Conservation (phyloP, 2,797 vertebrate genomes). For the Euphonia xanthogaster region DNA sequence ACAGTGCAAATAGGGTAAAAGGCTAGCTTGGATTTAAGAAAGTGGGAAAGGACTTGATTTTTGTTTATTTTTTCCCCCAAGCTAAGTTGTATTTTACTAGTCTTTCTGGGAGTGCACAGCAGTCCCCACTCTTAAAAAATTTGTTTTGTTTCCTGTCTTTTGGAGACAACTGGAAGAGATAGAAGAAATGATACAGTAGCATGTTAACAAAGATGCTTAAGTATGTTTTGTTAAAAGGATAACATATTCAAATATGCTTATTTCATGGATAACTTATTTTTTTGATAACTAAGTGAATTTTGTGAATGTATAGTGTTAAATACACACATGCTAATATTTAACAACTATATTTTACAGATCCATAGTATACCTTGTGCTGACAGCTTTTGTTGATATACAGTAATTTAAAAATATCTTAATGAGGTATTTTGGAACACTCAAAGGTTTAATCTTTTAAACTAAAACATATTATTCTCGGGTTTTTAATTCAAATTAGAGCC, state of each 20-base stretch:
- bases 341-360: not conserved
- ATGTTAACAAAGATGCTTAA: not conserved
- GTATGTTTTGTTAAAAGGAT: not conserved
- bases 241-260: not conserved
- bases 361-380: not conserved
- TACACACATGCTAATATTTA: not conserved
- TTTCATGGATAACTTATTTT: not conserved
- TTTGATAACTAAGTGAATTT: not conserved
- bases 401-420: not conserved
- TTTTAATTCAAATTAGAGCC: conserved; percentile 79
- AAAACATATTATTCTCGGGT: not conserved
- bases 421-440: not conserved
- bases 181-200: not conserved
- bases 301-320: not conserved
- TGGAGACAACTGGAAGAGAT: not conserved
- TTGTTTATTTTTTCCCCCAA: not conserved
- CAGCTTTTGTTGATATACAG: not conserved
- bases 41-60: not conserved
- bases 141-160: not conserved
- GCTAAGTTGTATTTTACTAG: not conserved
- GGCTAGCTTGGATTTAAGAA: not conserved
- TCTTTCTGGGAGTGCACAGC: not conserved
- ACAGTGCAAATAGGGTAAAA: not conserved
- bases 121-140: not conserved
- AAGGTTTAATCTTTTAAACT: not conserved